Conservation (phyloP, 2,797 vertebrate genomes). For the Anguilla anguilla region DNA sequence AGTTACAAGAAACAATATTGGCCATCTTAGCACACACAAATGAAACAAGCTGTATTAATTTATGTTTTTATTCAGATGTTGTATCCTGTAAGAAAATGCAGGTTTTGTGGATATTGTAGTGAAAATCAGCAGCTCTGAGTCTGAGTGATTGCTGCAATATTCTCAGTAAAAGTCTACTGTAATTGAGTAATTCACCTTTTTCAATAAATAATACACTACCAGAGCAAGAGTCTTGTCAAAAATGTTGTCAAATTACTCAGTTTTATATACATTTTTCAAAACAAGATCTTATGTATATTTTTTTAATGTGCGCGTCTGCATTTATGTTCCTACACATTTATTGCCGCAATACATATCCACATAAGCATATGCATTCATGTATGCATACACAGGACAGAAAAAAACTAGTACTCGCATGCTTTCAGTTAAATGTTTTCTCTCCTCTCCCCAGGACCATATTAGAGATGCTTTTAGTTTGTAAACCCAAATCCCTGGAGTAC, state of each 20-base stretch:
- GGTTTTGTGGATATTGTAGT: background rate
- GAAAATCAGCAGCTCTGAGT: background rate
- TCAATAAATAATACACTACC: background rate
- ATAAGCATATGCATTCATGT: slow-evolving; percentile 23
- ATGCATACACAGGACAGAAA: slow-evolving; percentile 32
- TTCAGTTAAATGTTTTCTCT: background rate
- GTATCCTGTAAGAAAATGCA: background rate
- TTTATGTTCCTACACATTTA: background rate
- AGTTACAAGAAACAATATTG: too few relatives aligned
- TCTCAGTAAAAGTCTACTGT: background rate
- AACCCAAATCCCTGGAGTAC: background rate
- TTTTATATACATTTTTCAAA: background rate
- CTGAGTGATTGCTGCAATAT: background rate
- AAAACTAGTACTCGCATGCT: background rate
- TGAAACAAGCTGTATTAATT: too few relatives aligned
- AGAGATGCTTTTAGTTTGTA: background rate
- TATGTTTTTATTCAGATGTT: background rate
- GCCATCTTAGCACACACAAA: too few relatives aligned
- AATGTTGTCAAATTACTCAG: background rate
- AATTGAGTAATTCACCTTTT: background rate
- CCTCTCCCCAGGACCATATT: background rate
- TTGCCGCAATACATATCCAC: background rate
- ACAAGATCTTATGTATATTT: background rate
- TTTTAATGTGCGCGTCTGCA: background rate
- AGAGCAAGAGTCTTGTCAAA: background rate